Evolutionary conservation across 2,797 vertebrate species (phyloP).

Genomic region (Glyptemys insculpta): DNA sequence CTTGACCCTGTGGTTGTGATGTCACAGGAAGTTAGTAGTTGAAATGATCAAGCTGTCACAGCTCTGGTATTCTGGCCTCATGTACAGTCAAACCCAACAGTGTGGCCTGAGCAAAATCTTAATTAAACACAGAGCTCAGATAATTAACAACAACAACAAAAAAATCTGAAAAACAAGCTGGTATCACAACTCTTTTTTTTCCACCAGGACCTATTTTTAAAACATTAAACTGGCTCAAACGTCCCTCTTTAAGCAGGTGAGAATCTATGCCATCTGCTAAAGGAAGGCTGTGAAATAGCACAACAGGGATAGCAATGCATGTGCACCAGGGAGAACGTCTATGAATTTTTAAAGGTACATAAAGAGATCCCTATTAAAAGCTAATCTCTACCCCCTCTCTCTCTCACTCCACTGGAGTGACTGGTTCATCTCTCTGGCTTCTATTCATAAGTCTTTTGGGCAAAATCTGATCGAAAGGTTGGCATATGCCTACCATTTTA

Average conservation of each 20-base stretch:
- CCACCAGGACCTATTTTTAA: constrained; percentile 40
- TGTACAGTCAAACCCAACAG: not conserved
- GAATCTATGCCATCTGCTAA: constrained; percentile 58
- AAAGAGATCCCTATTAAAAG: not conserved
- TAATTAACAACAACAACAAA: not conserved
- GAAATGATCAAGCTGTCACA: not conserved
- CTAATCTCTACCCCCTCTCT: not conserved
- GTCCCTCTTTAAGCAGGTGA: constrained; percentile 50
- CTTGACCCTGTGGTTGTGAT: not conserved
- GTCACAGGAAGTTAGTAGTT: not conserved
- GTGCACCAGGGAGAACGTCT: not conserved
- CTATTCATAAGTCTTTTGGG: not conserved
- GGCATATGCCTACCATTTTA: not conserved
- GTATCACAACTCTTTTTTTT: not conserved
- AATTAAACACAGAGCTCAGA: not conserved
- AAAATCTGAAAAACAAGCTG: not conserved
- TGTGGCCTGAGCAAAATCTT: not conserved
- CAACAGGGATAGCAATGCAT: not conserved
- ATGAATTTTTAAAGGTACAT: not conserved
- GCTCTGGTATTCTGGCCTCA: not conserved
- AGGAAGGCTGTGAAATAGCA: not conserved
- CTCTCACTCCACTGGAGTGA: not conserved
- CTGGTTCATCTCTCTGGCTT: not conserved
- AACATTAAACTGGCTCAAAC: constrained; percentile 10
- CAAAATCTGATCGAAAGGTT: not conserved